Conservation (phyloP, 2,113 vertebrate genomes). For the Pangasianodon hypophthalmus region DNA sequence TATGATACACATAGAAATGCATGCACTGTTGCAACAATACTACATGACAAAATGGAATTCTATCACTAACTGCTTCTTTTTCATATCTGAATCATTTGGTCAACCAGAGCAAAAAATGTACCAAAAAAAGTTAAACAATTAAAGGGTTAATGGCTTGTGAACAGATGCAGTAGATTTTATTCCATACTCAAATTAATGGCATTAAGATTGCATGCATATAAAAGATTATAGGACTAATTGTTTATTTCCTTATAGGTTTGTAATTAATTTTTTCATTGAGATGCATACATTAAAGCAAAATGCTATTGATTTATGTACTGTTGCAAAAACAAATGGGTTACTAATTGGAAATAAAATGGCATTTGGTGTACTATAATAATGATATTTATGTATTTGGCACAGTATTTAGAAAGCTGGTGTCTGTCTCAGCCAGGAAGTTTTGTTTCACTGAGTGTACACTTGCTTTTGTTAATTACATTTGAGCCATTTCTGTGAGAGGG, state of each 20-base stretch:
- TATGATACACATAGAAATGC: not conserved
- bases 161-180: not conserved
- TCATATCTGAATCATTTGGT: not conserved
- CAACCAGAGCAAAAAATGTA: not conserved
- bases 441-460: not conserved
- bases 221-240: not conserved
- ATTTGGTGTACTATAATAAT: not conserved
- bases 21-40: not conserved
- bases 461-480: not conserved
- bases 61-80: not conserved
- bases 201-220: not conserved
- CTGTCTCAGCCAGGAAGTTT: not conserved
- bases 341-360: not conserved
- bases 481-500: not conserved
- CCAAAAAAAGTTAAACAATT: not conserved
- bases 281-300: not conserved
- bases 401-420: not conserved
- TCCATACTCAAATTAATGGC: not conserved
- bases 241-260: not conserved
- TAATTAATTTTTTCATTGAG: not conserved
- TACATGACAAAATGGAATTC: not conserved
- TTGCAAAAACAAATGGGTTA: not conserved
- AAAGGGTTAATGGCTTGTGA: not conserved
- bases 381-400: not conserved
- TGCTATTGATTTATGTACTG: not conserved